Conservation (phyloP, 1,140 invertebrate genomes). For the Drosophila guanche region DNA sequence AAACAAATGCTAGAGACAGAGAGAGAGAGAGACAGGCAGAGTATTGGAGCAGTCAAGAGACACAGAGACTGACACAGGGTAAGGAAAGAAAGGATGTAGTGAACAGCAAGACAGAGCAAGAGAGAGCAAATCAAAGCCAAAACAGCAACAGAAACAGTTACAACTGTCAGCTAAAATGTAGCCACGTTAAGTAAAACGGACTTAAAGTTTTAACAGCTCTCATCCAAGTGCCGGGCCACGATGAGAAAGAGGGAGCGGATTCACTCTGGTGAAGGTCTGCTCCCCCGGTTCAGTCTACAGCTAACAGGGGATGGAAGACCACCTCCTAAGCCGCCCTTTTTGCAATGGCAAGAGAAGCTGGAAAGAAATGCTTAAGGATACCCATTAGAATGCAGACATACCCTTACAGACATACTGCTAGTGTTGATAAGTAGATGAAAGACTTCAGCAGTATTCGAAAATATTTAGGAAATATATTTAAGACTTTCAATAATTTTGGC, state of each 20-base stretch:
- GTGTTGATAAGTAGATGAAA: too few species aligned
- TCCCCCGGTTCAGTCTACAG: not conserved
- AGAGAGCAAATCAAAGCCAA: constrained; percentile 33
- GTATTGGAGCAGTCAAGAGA: not conserved
- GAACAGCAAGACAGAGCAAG: too few species aligned
- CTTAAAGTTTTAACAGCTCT: constrained; percentile 80
- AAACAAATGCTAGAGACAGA: not conserved
- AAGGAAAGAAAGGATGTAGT: not conserved
- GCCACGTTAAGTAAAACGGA: constrained; percentile 80
- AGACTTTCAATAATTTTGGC: too few species aligned
- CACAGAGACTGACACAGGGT: constrained; percentile 2
- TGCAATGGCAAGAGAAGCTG: too few species aligned
- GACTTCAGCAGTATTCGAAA: too few species aligned
- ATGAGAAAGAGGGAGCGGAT: constrained; percentile 8
- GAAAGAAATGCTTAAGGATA: too few species aligned
- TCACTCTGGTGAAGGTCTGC: not conserved
- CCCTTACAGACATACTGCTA: too few species aligned
- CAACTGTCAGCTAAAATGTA: constrained; percentile 77
- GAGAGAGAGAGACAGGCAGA: not conserved
- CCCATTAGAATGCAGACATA: too few species aligned
- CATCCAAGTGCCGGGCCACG: constrained; percentile 58
- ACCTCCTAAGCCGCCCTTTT: too few species aligned
- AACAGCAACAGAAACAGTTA: constrained; percentile 57
- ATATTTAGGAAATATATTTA: too few species aligned
- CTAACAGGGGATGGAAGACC: too few species aligned